These are phyloP conservation scores for Ceraclea dissimilis DNA, from an alignment of 2,888 invertebrate species.

Conservation along the genomic window DNA sequence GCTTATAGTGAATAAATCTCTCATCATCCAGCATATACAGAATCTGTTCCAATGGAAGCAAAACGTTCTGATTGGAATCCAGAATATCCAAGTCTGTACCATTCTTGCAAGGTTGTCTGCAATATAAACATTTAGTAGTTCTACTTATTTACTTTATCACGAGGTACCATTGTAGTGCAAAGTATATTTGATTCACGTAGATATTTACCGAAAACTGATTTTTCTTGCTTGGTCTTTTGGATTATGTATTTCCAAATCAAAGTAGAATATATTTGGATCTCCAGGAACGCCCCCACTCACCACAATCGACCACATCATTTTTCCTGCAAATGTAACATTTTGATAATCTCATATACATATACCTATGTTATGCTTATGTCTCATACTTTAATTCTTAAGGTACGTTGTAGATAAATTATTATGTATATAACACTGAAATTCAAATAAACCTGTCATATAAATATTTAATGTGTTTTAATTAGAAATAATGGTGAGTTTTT, in stretches of 20 bases:
- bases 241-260: constrained; percentile 44
- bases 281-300: constrained; percentile 37
- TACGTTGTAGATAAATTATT: too few relatives aligned
- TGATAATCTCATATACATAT: too few relatives aligned
- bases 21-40: constrained; percentile 46
- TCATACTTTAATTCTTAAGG: too few relatives aligned
- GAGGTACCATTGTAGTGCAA: too few relatives aligned
- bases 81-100: constrained; percentile 47
- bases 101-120: constrained; percentile 46
- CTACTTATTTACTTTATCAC: not conserved
- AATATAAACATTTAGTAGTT: constrained; percentile 24
- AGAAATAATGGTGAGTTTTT: too few relatives aligned
- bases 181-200: too few relatives aligned
- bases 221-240: constrained; percentile 42
- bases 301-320: constrained; percentile 50
- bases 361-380: too few relatives aligned
- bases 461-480: too few relatives aligned
- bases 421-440: too few relatives aligned
- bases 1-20: constrained; percentile 41
- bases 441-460: too few relatives aligned
- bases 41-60: constrained; percentile 48
- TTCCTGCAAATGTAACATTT: constrained; percentile 35
- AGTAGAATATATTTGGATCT: constrained; percentile 41
- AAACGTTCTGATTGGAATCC: constrained; percentile 47
- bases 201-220: constrained; percentile 40